A percentile compares a stretch with the other conserved stretches of the same genome.
Conservation (phyloP, 2,888 invertebrate species). For the Anoplius nigerrimus region DNA sequence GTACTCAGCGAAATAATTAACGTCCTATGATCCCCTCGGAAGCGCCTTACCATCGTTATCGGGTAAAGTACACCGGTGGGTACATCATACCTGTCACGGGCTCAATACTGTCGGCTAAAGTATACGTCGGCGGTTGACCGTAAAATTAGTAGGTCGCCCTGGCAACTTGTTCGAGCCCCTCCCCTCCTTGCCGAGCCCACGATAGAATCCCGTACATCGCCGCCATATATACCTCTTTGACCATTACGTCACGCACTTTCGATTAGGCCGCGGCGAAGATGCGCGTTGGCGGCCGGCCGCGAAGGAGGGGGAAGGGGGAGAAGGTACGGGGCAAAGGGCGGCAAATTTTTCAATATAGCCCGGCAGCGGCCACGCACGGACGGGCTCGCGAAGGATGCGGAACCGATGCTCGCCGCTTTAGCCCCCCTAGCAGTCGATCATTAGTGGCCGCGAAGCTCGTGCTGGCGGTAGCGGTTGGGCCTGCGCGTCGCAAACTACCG, state of each 20-base stretch:
- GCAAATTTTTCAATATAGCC: background rate
- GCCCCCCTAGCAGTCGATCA: conserved; percentile 25
- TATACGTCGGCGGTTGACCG: conserved; percentile 61
- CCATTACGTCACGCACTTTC: conserved; percentile 31
- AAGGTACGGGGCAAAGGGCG: background rate
- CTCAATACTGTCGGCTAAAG: conserved; percentile 54
- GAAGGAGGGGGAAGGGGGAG: background rate
- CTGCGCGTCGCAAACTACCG: conserved; percentile 16
- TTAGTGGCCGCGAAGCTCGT: conserved; percentile 35
- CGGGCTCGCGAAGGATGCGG: conserved; percentile 21
- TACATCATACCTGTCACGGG: conserved; percentile 58
- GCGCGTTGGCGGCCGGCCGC: too few relatives aligned
- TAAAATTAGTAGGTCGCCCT: conserved; percentile 62
- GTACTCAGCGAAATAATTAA: conserved; percentile 58
- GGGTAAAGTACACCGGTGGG: conserved; percentile 59
- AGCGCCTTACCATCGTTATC: conserved; percentile 59
- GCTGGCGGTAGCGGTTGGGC: conserved; percentile 21
- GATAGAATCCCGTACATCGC: too few relatives aligned
- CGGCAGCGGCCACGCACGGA: background rate
- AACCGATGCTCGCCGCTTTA: conserved; percentile 29
- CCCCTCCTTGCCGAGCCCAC: too few relatives aligned
- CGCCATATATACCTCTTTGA: background rate
- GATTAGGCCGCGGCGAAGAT: conserved; percentile 35
- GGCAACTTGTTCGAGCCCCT: conserved; percentile 36
- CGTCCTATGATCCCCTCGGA: conserved; percentile 51